A percentile compares a stretch with the other conserved stretches of the same genome.
Conservation (phyloP, 2,797 vertebrate genomes). For the Leptatherina wallacei region DNA sequence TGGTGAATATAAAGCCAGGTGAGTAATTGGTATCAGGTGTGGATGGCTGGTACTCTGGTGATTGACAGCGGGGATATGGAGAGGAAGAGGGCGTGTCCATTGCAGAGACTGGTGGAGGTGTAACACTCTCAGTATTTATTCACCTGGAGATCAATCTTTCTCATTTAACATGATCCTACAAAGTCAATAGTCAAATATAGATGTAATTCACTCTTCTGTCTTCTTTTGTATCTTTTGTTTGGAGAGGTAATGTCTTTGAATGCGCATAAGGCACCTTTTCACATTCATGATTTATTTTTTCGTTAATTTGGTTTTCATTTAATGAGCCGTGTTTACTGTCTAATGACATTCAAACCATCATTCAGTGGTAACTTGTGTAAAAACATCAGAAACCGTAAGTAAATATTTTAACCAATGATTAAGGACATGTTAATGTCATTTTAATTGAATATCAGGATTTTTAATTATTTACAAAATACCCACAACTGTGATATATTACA, state of each 20-base stretch:
- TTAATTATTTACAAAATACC: neutral
- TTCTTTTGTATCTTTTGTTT: neutral
- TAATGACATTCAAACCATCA: neutral
- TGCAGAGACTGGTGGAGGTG: too few relatives aligned
- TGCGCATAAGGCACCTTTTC: neutral
- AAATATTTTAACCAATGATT: neutral
- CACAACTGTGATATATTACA: too few relatives aligned
- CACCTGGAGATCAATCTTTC: neutral
- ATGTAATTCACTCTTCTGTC: neutral
- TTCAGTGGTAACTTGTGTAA: neutral
- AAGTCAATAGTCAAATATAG: neutral
- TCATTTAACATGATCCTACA: neutral
- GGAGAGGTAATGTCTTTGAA: neutral
- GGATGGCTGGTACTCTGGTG: too few relatives aligned
- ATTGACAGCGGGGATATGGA: too few relatives aligned
- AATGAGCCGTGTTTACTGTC: neutral
- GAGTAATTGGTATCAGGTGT: too few relatives aligned
- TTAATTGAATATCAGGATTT: too few relatives aligned
- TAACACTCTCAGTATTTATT: neutral
- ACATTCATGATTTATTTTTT: neutral
- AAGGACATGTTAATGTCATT: neutral
- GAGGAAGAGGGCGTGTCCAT: too few relatives aligned
- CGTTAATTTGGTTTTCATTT: neutral
- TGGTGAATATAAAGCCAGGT: too few relatives aligned
- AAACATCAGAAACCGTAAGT: neutral